Evolutionary conservation across 1,140 invertebrate genomes (phyloP).

Genomic region (Pararge aegeria): DNA sequence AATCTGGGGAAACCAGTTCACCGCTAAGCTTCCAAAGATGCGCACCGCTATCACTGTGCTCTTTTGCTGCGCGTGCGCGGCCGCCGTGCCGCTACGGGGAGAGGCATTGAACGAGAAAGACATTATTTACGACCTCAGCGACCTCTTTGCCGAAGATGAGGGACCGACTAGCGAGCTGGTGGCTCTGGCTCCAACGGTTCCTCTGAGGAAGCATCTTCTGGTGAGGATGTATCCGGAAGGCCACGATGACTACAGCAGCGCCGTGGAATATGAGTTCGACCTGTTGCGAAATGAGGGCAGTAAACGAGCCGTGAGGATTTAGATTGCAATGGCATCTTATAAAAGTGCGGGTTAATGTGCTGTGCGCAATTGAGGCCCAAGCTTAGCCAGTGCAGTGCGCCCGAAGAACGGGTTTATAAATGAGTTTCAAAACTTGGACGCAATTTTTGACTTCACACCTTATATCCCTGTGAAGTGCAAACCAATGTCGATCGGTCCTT

Average conservation of each 20-base stretch:
- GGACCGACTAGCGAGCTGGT: background rate
- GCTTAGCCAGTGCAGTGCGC: too few relatives aligned
- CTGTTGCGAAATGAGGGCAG: slow-evolving; percentile 5
- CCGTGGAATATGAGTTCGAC: slow-evolving; percentile 16
- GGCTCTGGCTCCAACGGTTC: background rate
- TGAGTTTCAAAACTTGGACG: too few relatives aligned
- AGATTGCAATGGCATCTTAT: background rate
- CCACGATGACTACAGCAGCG: background rate
- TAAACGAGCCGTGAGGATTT: background rate
- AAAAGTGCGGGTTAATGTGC: too few relatives aligned
- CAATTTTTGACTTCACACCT: too few relatives aligned
- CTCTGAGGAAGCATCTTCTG: background rate
- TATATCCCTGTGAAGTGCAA: too few relatives aligned
- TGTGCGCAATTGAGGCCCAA: too few relatives aligned
- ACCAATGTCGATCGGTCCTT: too few relatives aligned
- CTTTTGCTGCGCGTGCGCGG: background rate
- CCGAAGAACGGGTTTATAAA: too few relatives aligned
- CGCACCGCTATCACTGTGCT: background rate
- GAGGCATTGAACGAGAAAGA: background rate
- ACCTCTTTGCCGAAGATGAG: background rate
- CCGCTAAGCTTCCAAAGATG: slow-evolving; percentile 16
- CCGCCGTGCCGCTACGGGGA: background rate
- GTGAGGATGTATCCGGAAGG: background rate
- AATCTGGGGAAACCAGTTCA: slow-evolving; percentile 18
- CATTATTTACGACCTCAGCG: background rate